Evolutionary conservation across 2,888 invertebrate genomes (phyloP), one percentile per base, ranked within the genome.

Genomic region (Zhuqinia jingwanae): DNA sequence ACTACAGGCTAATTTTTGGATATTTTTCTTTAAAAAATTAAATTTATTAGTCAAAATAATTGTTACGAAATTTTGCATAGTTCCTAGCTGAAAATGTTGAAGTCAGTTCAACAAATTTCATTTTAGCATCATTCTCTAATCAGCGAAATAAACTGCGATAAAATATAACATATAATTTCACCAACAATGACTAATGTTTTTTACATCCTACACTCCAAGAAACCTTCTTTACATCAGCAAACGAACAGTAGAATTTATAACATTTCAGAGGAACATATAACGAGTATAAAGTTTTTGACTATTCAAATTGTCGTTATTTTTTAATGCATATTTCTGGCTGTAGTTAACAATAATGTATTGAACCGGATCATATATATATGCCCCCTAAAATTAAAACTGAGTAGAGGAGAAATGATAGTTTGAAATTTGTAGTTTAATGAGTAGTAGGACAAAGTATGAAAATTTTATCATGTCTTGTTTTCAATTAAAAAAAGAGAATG

Each of bases 311-410:
- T 13, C 13, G 10, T 68, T n/a, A 68, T 68, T 68, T n/a, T n/a
- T n/a, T n/a, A n/a, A 68, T 68, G 68, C 68, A 68, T 68, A 13
- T 68, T 65, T n/a, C n/a, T n/a, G n/a, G n/a, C 11, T 20, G 15
- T 22, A 42, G 1, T 45, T 68, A 2, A 60, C 20, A 60, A 25
- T 60, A 53, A 17, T 30, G 8, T 58, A n/a, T 63, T 65, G 65
- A 36, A 65, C 65, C 36, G 65, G 17, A 65, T 36, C 36, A 13
- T 30, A n/a, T n/a, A n/a, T n/a, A n/a, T n/a, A n/a, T n/a, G n/a
- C 36, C n/a, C 65, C 65, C 27, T 60, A 10, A 56, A 56, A 56
- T 2, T 20, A 20, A 17, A 3, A 2, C 3, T 2, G 63, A 27
- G 17, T 13, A 22, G 13, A 22, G 27, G 58, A 15, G 27, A 27